Evolutionary conservation across 2,113 vertebrate genomes (phyloP).

Genomic region (Corvus cornix): DNA sequence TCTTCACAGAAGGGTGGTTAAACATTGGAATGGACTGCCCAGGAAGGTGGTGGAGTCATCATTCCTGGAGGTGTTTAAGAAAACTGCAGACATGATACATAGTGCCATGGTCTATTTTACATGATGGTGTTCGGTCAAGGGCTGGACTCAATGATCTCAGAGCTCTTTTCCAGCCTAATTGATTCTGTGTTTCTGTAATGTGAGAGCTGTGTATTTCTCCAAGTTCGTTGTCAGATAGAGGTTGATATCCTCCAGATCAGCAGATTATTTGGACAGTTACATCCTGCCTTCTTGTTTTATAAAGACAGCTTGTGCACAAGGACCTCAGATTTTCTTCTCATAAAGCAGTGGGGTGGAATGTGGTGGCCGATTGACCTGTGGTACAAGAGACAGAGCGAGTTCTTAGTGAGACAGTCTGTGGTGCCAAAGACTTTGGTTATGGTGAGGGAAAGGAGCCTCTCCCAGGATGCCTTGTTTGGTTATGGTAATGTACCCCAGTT

Average conservation of each 20-base stretch:
- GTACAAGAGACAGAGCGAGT: no score
- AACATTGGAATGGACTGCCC: background rate
- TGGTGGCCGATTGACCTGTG: no score
- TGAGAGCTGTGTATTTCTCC: background rate
- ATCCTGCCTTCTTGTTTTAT: background rate
- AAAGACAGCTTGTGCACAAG: background rate
- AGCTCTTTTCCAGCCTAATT: background rate
- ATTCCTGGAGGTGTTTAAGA: background rate
- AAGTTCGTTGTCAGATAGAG: background rate
- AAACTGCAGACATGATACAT: background rate
- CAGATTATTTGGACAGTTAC: background rate
- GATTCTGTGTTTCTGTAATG: background rate
- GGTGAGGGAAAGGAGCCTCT: no score
- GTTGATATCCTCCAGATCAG: background rate
- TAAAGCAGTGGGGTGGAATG: background rate
- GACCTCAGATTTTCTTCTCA: background rate
- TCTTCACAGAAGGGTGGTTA: background rate
- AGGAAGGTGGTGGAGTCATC: no score
- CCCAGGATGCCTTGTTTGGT: no score
- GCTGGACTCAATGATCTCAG: background rate
- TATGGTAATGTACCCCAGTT: no score
- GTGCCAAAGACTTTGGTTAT: no score
- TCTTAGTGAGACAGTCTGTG: no score
- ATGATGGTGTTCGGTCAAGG: accelerated
- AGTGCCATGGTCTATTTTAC: background rate